phyloP scores from a whole-genome alignment of 1,140 invertebrate species.

The Caerostris extrusa region DNA sequence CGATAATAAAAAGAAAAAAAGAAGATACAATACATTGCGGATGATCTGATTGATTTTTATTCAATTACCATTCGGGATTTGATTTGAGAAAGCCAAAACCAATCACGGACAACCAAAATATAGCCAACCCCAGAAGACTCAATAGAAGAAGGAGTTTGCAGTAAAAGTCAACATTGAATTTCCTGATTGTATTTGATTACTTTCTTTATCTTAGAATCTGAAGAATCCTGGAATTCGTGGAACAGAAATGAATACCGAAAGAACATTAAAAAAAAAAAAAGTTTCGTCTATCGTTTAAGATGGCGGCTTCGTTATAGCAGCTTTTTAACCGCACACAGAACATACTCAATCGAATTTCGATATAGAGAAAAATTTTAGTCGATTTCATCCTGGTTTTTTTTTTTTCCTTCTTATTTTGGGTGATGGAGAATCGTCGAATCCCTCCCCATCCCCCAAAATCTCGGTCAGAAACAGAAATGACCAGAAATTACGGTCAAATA shows the following conservation, averaged over 20 bases:
- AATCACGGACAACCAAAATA: slow-evolving; percentile 10
- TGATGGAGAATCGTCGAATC: slow-evolving; percentile 41
- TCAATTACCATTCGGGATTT: slow-evolving; percentile 59
- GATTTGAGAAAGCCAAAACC: slow-evolving; percentile 46
- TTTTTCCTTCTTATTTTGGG: slow-evolving; percentile 29
- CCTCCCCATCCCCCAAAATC: background rate
- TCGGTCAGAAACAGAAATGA: slow-evolving; percentile 73
- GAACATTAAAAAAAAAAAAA: background rate
- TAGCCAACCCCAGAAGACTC: background rate
- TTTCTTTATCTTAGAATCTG: slow-evolving; percentile 58
- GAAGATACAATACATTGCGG: too few species aligned
- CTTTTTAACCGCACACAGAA: slow-evolving; percentile 65
- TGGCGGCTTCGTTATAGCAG: slow-evolving; percentile 62
- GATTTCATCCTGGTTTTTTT: slow-evolving; percentile 34
- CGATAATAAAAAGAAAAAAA: too few species aligned
- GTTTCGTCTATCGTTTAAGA: background rate
- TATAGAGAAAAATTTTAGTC: slow-evolving; percentile 56
- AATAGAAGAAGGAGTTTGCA: background rate
- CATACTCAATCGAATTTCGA: slow-evolving; percentile 66
- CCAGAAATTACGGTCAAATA: slow-evolving; percentile 76
- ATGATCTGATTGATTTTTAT: slow-evolving; percentile 37
- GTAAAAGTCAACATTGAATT: slow-evolving; percentile 20
- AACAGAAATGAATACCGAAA: slow-evolving; percentile 16
- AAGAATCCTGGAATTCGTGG: background rate
- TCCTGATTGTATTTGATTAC: slow-evolving; percentile 68